A percentile compares a stretch with the other conserved stretches of the same genome.
Evolutionary conservation across 1,140 invertebrate species (phyloP).

Genomic region (Cecropterus lyciades): DNA sequence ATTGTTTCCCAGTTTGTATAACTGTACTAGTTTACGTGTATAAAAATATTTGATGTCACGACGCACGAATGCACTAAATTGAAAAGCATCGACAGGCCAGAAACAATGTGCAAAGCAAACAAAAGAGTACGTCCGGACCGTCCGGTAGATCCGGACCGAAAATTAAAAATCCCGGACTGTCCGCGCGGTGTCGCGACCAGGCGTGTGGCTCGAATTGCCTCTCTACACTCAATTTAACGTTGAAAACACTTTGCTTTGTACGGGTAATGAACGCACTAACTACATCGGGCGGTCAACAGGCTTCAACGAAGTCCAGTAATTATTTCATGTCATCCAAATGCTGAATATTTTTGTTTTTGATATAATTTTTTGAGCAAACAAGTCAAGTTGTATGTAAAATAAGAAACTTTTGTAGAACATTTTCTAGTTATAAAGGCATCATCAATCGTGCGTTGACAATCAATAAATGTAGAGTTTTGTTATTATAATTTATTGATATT

Average conservation of each 20-base stretch:
- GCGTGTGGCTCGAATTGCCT: slow-evolving; percentile 67
- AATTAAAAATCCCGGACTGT: slow-evolving; percentile 60
- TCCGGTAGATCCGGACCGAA: slow-evolving; percentile 44
- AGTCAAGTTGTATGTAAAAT: neutral
- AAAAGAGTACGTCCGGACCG: slow-evolving; percentile 23
- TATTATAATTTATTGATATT: no score
- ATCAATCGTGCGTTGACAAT: no score
- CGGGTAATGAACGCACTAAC: slow-evolving; percentile 67
- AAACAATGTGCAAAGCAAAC: slow-evolving; percentile 50
- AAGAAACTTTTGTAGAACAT: neutral
- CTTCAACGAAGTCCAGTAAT: slow-evolving; percentile 44
- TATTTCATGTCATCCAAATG: slow-evolving; percentile 10
- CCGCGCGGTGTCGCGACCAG: slow-evolving; percentile 57
- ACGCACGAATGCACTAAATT: slow-evolving; percentile 42
- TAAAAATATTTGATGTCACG: slow-evolving; percentile 5
- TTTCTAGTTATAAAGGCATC: no score
- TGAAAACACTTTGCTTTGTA: slow-evolving; percentile 79
- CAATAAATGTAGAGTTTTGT: no score
- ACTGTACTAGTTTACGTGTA: neutral
- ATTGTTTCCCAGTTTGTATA: no score
- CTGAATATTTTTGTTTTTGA: neutral
- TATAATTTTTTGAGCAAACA: no score
- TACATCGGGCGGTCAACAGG: slow-evolving; percentile 50
- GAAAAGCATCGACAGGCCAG: slow-evolving; percentile 42
- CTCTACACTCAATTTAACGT: slow-evolving; percentile 80